Base-by-base conservation (phyloP, 2,113 vertebrate species). In the Tamias sibiricus region DNA sequence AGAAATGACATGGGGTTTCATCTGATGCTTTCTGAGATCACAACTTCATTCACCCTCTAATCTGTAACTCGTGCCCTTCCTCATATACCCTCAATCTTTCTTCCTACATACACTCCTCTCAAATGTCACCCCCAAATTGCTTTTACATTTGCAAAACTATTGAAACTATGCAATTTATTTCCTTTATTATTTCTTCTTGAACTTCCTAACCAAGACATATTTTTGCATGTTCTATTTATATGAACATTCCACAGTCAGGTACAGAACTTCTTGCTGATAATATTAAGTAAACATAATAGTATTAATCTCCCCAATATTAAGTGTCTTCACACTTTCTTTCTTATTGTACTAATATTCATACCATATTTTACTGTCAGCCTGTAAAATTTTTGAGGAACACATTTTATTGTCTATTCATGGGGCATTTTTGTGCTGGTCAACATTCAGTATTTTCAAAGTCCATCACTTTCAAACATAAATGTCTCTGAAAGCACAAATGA, bases 131-230 rank as follows among this genome's bases (percentile, higher is more conserved):
- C 52, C 54, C 35, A 5, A 62, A 12, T 87, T 66, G 37, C 35
- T 71, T 83, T 47, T 24, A 22, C 75, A 42, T 8, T 71, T 71
- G 44, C 2, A 85, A 84, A 10, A 89, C 32, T 74, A 74, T 79
- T 83, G 92, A 72, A 94, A 85, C 13, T 35, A 16, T 57, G 40
- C 4, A 37, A 16, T 77, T 89, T 40, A 71, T 52, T 76, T 72
- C 69, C 47, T 90, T 95, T 80, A 42, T 88, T 85, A 89, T 80
- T 93, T 92, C 35, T 81, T 59, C 28, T 66, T 96, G 37, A 87
- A 47, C 66, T 75, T n/a, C 77, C n/a, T 59, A n/a, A 81, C 72
- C 44, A 84, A 52, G 74, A 77, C 20, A 42, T 8, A 81, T 40
- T 90, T 93, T 69, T 59, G 71, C 64, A 72, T 91, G 66, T 87